phyloP scores from a whole-genome alignment of 2,888 invertebrate genomes.

The Amiota minor region DNA sequence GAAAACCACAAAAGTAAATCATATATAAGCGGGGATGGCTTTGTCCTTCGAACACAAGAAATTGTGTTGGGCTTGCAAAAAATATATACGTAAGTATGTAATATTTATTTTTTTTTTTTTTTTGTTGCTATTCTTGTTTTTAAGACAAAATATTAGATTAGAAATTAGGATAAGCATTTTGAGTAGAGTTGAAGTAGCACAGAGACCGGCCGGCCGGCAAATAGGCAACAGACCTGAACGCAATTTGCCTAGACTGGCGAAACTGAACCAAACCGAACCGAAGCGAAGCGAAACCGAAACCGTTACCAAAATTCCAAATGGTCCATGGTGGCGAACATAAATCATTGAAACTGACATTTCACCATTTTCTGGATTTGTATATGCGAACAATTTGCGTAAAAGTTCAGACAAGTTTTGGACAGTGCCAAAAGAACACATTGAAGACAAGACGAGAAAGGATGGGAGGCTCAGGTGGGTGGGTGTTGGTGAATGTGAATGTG shows the following conservation, averaged over 20 bases:
- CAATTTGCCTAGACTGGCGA: conserved; percentile 49
- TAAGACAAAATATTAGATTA: conserved; percentile 64
- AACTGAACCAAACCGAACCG: not conserved
- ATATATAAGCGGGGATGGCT: conserved; percentile 41
- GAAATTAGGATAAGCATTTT: conserved; percentile 60
- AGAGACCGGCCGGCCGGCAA: conserved; percentile 9
- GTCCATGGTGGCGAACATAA: conserved; percentile 66
- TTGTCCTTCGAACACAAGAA: not conserved
- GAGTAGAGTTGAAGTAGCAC: too few species aligned
- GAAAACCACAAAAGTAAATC: conserved; percentile 63
- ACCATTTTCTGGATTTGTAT: conserved; percentile 62
- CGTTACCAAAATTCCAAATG: conserved; percentile 56
- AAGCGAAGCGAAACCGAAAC: not conserved
- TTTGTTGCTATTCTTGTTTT: conserved; percentile 27
- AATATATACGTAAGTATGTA: conserved; percentile 49
- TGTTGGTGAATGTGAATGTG: too few species aligned
- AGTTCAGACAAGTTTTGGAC: conserved; percentile 35
- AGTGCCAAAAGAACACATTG: not conserved
- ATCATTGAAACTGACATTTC: conserved; percentile 71
- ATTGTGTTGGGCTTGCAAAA: conserved; percentile 40
- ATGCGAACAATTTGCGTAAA: conserved; percentile 47
- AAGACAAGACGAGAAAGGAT: not conserved
- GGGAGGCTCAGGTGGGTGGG: too few species aligned
- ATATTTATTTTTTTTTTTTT: conserved; percentile 30
- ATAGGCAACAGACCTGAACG: conserved; percentile 58